Evolutionary conservation across 92 coral and sea anemone genomes (phyloP), one percentile per base, ranked within the genome.

Genomic region (Porites cylindrica): DNA sequence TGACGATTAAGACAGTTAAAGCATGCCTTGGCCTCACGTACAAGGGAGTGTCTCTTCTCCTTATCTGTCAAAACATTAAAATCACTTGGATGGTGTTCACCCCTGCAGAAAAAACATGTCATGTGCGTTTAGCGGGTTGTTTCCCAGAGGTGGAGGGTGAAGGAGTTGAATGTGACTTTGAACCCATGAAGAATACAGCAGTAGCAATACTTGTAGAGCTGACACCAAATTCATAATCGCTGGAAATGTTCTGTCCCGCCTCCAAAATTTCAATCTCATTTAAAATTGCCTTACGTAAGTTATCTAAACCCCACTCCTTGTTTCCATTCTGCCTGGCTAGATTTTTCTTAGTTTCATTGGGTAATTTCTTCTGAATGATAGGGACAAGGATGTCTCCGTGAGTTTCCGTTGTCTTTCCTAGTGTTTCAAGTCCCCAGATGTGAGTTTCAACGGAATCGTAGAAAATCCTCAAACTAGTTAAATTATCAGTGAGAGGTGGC

Each of bases 371-470:
- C 50, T 74, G 82, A 24, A 84, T 75, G 52, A 85, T 74, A 3
- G 81, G 82, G 19, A 75, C 82, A 58, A 85, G 78, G 43, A 76
- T 85, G 19, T 76, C 87, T 52, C 67, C 88, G n/a, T 85, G 76
- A 0, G 77, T 24, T 65, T 60, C 82, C 8, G 66, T 47, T 38
- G 70, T 58, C 81, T 85, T 85, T 16, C 82, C 81, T 21, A 64
- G 29, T 10, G 75, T 18, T 32, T 76, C 75, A 85, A 76, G 75
- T 7, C 88, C 89, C 53, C 75, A 60, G 84, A 78, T 79, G 84
- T 21, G 91, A 82, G 84, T 83, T 71, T 89, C 85, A 20, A 82
- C 1, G 1, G 85, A 66, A 64, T 84, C 86, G 66, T 84, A 69
- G 85, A 89, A 89, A 64, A 11, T 8, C 50, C 85, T 72, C 50